Evolutionary conservation across 2,888 invertebrate species (phyloP), one percentile per base, ranked within the genome.

Genomic region (Phaedon cochleariae): DNA sequence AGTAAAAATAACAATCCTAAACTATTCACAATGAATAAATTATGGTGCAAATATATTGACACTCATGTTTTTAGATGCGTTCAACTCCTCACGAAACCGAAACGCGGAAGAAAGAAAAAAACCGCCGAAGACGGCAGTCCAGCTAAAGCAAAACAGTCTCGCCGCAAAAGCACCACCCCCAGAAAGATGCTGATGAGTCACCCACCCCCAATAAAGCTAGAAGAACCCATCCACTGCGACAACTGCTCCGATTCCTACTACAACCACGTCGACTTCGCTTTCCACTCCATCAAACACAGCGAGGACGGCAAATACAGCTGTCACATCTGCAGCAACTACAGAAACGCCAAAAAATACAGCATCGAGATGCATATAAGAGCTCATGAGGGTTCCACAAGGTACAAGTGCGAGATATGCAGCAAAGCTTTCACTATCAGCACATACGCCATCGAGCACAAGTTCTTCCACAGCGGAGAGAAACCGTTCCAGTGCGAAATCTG

Each of bases 401-500:
- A 69, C 45, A 74, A 12, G 80, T 84, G 18, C 73, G 83, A 1
- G 78, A 82, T 12, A 77, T 84, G 41, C 80, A 80, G 64, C 64
- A 83, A 46, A 80, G 82, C 12, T 66, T 85, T 31, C 57, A 63
- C 68, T 2, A 68, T 67, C 5, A 77, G 74, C 58, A 76, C 74
- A 2, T 76, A 77, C 20, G 74, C 77, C 5, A 68, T 72, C 12
- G 76, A 77, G 52, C 79, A 79, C 59, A 74, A 77, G 20, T 72
- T 76, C 49, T 76, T 77, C 48, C 81, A 80, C 61, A 77, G 77
- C 51, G 76, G 79, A 0, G 80, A 80, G 48, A 80, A 85, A 65
- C 84, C 85, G 53, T 86, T 85, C 74, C 84, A 85, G 69, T 86
- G 86, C 74, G 85, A 85, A 64, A 83, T 85, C 9, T 86, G 86